Base-by-base conservation (phyloP, 2,797 vertebrate species). In the Acrossocheilus fasciatus region DNA sequence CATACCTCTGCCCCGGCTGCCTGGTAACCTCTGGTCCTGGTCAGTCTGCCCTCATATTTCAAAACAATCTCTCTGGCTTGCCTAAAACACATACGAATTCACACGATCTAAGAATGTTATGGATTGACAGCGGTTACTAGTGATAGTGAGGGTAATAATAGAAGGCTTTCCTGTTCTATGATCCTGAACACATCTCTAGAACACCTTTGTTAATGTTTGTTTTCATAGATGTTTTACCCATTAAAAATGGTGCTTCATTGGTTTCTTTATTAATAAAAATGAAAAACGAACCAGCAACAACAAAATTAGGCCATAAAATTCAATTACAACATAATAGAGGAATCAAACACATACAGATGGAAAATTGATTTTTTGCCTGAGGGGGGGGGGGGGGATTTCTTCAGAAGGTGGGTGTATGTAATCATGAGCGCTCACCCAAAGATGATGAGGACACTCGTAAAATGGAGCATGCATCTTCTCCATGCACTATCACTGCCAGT, bases 1-100 rank as follows among this genome's bases (percentile, higher is more conserved):
- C 86, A 0, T 95, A 99, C 98, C 93, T 99, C 97, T 82, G 98
- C 97, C 43, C 98, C 98, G 6, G 98, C 98, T 0, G 98, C 98
- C 90, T 99, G 98, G 94, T 99, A 99, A 1, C 98, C 98, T 80
- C 98, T 95, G 0, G 98, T 99, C 91, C 98, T 96, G 2, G 98
- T 99, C 88, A 99, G 94, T 36, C 97, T 94, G 75, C 98, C 98
- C 91, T 99, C 98, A 2, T 98, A 99, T 92, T 96, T 96, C 78
- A 99, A 92, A 66, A 99, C 97, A 0, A 98, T 97, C 91, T 98
- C 97, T 93, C 97, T 97, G 0, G 98, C 98, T 87, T 98, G 97
- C 82, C 98, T 99, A 89, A 11, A 62, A 93, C 50, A 91, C n/a
- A 90, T 43, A 89, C 17, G 86, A 76, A 75, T 59, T 83, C 77